phyloP scores from a whole-genome alignment of 2,888 invertebrate genomes.

The Bombyx huttoni region DNA sequence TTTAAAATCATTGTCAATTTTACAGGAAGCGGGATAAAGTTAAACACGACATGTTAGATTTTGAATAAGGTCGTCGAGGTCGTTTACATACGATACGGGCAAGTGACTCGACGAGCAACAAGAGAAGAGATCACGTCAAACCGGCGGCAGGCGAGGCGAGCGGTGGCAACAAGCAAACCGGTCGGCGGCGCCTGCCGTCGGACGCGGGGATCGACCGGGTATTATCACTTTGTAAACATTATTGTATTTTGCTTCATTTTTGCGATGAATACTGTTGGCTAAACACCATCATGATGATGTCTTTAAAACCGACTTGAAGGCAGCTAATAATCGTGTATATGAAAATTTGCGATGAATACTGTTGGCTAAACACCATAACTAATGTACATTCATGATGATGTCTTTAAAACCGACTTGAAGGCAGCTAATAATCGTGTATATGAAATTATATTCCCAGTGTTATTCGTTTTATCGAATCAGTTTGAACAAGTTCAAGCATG shows the following conservation, averaged over 20 bases:
- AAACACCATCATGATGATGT: no score
- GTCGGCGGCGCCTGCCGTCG: conserved; percentile 61
- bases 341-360: no score
- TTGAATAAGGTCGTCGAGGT: conserved; percentile 45
- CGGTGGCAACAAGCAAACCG: conserved; percentile 63
- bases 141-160: conserved; percentile 56
- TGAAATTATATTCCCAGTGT: no score
- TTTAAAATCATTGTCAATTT: conserved; percentile 1
- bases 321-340: no score
- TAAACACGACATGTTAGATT: conserved; percentile 22
- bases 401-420: no score
- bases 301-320: no score
- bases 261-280: conserved; percentile 11
- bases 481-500: no score
- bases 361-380: no score
- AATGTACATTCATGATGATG: no score
- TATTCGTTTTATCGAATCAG: no score
- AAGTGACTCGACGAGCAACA: conserved; percentile 52
- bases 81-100: conserved; percentile 59
- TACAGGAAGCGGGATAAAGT: conserved; percentile 1
- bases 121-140: conserved; percentile 67
- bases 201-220: conserved; percentile 38
- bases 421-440: no score
- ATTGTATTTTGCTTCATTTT: conserved; percentile 49
- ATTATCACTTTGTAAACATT: conserved; percentile 67